Evolutionary conservation across 2,113 vertebrate species (phyloP), one percentile per base, ranked within the genome.

Genomic region (Melanocharis versteri): DNA sequence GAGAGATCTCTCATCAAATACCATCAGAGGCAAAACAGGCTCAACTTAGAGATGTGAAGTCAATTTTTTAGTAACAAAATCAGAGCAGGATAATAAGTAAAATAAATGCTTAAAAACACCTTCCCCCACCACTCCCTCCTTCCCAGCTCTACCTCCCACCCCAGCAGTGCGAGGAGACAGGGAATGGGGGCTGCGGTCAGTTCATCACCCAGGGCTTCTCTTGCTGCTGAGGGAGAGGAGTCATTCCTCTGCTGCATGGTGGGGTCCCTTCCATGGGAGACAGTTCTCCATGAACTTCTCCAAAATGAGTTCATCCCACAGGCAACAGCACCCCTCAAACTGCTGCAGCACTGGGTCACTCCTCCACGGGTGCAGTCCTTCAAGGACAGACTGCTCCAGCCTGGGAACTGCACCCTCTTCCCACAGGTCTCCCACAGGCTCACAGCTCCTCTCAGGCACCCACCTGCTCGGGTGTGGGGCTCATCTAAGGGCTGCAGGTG

Each of bases 21-120:
- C 2, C 0, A 1, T 8, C 24, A 40, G 0, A 2, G 58, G 3
- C 7, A 40, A 40, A 65, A 56, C 2, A 8, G 40, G 9, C 1
- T 73, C n/a, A 33, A 14, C n/a, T 47, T 23, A 23, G 13, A 44
- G 39, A 62, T 27, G 6, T 6, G 6, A 84, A 22, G 14, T 9
- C 10, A n/a, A 30, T 40, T 48, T 56, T 4, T 3, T 37, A 10
- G 10, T 20, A 66, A 20, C 4, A 16, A 65, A 65, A 48, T 47
- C 22, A 62, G 15, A 39, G 10, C 10, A 56, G n/a, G n/a, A 27
- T 45, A 45, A 45, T 37, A 47, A 73, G 7, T 47, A 8, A 73
- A 9, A 42, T 2, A 50, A 70, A 5, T 17, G 11, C 13, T 45
- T 44, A 21, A 3, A 45, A 45, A 53, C 47, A 14, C 56, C 13